Conservation (phyloP, 2,797 vertebrate species). For the Smutsia gigantea region DNA sequence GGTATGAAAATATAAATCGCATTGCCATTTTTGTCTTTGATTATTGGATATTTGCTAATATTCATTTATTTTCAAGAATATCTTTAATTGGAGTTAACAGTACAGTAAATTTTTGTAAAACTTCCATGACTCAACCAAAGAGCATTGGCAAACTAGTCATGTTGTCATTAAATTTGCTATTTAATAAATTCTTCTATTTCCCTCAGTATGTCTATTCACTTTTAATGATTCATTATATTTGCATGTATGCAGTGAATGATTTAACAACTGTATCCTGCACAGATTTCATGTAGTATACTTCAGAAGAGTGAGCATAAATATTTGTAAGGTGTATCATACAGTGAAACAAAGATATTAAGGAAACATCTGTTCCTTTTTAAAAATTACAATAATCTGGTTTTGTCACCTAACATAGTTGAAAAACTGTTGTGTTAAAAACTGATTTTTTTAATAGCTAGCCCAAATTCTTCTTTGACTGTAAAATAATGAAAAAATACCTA, state of each 20-base stretch:
- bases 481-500: slow-evolving; percentile 53
- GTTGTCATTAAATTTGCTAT: background rate
- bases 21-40: background rate
- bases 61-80: slow-evolving; percentile 28
- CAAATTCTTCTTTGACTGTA: slow-evolving; percentile 35
- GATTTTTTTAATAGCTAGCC: slow-evolving; percentile 2
- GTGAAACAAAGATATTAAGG: slow-evolving; percentile 59
- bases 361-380: slow-evolving; percentile 46
- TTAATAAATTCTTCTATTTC: background rate
- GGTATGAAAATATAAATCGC: background rate
- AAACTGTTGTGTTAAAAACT: slow-evolving; percentile 34
- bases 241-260: background rate
- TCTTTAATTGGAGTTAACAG: background rate
- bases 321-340: slow-evolving; percentile 59
- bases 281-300: background rate
- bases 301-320: slow-evolving; percentile 63
- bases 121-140: background rate
- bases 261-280: slow-evolving; percentile 37
- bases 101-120: slow-evolving; percentile 24
- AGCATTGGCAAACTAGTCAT: slow-evolving; percentile 2
- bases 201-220: slow-evolving; percentile 27
- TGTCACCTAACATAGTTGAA: background rate
- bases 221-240: slow-evolving; percentile 39
- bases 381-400: slow-evolving; percentile 48
- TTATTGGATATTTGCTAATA: slow-evolving; percentile 8